Evolutionary conservation across 2,888 invertebrate species (phyloP), one percentile per base, ranked within the genome.

Genomic region (Eurois occulta): DNA sequence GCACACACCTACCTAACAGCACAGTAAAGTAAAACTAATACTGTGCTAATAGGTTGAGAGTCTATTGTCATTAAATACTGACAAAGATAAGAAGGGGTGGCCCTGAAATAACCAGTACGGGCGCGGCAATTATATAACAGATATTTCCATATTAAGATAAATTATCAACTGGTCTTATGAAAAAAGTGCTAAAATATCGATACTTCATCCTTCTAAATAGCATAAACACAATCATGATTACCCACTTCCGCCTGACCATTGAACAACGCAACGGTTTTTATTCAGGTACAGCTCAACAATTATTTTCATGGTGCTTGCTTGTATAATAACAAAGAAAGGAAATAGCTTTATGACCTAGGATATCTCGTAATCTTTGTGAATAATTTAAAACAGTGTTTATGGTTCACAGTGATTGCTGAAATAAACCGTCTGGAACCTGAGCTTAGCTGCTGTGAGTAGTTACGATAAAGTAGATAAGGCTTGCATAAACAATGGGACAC

Each of bases 321-420:
- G 28, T 58, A 28, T 55, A 21, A 35, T 13, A 65, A 82, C 76
- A 82, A 82, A 69, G 38, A 77, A 65, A 69, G 83, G 80, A 82
- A 82, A 82, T 46, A 35, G 48, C 35, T 69, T 32, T 69, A 76
- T 52, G 48, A 58, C 64, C 68, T 81, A 82, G 48, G 77, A 69
- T 82, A 82, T 76, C 58, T 43, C 41, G 43, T 35, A 64, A 80
- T 81, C 66, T 55, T 41, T 55, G 62, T 68, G 55, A 46, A 81
- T 64, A 48, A 68, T 65, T 38, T 2, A 46, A 58, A 32, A 35
- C n/a, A n/a, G n/a, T n/a, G 16, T 48, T 66, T 28, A 60, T 13
- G 73, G 55, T 18, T 21, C n/a, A 58, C 70, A n/a, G 58, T 32
- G 35, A 48, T 76, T 48, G 41, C 62, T 32, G 41, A 52, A 75